phyloP scores from a whole-genome alignment of 2,113 vertebrate genomes.

The Tragelaphus strepsiceros region DNA sequence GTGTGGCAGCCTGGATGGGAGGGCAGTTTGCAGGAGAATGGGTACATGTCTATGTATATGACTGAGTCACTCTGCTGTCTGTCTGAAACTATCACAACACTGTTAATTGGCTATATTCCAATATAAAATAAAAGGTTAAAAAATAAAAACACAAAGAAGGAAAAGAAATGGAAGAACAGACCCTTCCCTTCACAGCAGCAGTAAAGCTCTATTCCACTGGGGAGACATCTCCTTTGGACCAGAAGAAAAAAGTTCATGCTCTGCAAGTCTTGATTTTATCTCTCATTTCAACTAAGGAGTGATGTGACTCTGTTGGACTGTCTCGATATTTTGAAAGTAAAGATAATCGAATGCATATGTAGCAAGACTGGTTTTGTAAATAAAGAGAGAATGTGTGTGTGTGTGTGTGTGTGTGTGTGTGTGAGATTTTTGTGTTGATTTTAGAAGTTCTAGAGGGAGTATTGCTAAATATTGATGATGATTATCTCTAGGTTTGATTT shows the following conservation, averaged over 20 bases:
- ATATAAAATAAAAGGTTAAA: not conserved
- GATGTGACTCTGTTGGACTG: not conserved
- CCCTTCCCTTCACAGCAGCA: not conserved
- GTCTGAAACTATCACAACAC: not conserved
- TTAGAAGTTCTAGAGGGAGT: not conserved
- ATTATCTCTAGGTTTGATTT: not conserved
- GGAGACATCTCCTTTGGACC: not conserved
- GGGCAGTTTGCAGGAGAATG: not conserved
- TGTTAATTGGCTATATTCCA: not conserved
- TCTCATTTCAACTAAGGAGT: not conserved
- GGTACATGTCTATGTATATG: not conserved
- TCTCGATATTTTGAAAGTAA: not conserved
- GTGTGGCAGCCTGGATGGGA: not conserved
- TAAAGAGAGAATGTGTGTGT: too few relatives aligned
- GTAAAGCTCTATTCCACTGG: accelerated
- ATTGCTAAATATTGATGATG: not conserved
- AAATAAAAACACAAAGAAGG: not conserved
- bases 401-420: not conserved
- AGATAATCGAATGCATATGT: not conserved
- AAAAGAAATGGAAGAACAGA: not conserved
- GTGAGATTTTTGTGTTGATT: not conserved
- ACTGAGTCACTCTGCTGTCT: not conserved
- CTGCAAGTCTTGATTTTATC: not conserved
- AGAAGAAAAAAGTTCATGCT: not conserved
- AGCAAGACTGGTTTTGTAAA: not conserved